Evolutionary conservation across 1,140 invertebrate species (phyloP).

Genomic region (Sarcophaga peregrina): DNA sequence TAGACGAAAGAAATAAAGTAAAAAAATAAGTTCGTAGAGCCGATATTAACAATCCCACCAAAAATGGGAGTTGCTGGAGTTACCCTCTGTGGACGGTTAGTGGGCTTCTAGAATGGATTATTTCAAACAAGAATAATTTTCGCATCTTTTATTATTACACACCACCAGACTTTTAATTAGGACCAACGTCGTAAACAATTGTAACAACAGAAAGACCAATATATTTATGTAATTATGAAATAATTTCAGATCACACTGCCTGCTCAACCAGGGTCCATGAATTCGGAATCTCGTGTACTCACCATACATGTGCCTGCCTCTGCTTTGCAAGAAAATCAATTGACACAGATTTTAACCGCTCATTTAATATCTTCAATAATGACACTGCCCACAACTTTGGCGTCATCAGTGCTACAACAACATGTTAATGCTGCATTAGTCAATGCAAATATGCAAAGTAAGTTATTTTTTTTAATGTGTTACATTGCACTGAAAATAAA

Average conservation of each 20-base stretch:
- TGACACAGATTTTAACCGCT: slow-evolving; percentile 76
- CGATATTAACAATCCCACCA: too few relatives aligned
- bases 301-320: slow-evolving; percentile 88
- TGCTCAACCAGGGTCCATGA: slow-evolving; percentile 74
- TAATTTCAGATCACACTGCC: slow-evolving; percentile 70
- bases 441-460: slow-evolving; percentile 67
- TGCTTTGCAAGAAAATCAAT: slow-evolving; percentile 77
- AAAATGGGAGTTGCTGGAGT: too few relatives aligned
- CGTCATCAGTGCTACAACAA: slow-evolving; percentile 83
- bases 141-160: not conserved
- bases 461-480: slow-evolving; percentile 44
- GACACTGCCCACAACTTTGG: slow-evolving; percentile 79
- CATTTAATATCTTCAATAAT: slow-evolving; percentile 88
- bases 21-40: too few relatives aligned
- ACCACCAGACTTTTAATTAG: not conserved
- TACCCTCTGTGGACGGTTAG: too few relatives aligned
- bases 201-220: not conserved
- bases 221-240: too few relatives aligned
- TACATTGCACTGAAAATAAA: not conserved
- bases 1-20: too few relatives aligned
- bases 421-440: slow-evolving; percentile 85
- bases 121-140: not conserved
- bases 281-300: slow-evolving; percentile 76
- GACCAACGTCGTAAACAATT: too few relatives aligned
- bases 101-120: too few relatives aligned